These are phyloP conservation scores for Thamnophis sirtalis DNA, from an alignment of 2,113 vertebrate genomes.

Conservation along the genomic window DNA sequence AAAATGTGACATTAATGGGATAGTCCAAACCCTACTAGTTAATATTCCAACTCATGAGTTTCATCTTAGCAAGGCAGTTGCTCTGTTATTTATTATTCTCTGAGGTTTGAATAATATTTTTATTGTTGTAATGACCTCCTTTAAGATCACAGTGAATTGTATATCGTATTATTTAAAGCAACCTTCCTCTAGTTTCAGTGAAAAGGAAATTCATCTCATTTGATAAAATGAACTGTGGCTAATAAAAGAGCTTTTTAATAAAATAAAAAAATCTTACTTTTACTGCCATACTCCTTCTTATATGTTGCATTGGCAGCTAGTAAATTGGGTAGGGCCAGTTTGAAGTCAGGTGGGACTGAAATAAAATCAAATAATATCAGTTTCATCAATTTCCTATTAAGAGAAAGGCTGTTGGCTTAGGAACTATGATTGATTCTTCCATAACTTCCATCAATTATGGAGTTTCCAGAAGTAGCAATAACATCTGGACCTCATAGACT, in stretches of 20 bases:
- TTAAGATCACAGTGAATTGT: not conserved
- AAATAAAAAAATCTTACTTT: not conserved
- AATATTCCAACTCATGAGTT: not conserved
- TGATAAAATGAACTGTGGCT: not conserved
- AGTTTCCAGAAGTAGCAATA: not conserved
- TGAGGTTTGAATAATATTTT: not conserved
- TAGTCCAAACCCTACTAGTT: not conserved
- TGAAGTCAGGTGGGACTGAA: not conserved
- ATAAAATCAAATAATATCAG: not conserved
- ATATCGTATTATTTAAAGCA: not conserved
- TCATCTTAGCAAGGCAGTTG: not conserved
- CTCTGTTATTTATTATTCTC: not conserved
- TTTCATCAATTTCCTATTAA: not conserved
- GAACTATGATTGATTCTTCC: not conserved
- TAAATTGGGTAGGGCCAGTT: not conserved
- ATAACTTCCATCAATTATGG: not conserved
- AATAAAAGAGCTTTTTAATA: not conserved
- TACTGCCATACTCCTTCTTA: not conserved
- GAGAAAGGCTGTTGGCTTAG: not conserved
- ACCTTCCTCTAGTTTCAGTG: not conserved
- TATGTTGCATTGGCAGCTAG: not conserved
- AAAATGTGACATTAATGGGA: not conserved
- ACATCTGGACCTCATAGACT: not conserved
- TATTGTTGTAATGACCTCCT: not conserved
- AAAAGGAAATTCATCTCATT: not conserved